Base-by-base conservation (phyloP, 2,888 invertebrate genomes). In the Cremastinae sp. region DNA sequence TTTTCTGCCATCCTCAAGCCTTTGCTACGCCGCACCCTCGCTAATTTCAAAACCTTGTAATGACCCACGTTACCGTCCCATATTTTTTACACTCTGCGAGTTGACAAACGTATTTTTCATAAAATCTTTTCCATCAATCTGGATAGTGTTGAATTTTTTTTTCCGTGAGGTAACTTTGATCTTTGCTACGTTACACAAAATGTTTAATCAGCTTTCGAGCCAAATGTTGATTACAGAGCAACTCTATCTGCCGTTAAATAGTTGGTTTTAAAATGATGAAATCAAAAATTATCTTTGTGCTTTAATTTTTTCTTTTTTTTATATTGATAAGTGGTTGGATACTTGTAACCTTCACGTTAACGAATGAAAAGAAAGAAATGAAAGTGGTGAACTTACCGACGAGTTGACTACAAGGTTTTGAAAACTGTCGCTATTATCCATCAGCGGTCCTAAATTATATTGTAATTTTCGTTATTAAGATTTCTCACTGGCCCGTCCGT, bases 391-490 rank as follows among this genome's bases (percentile, higher is more conserved):
- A 87, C 85, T 86, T 87, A 87, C 86, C 86, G 66, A 83, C 71
- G 72, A 83, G 74, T 79, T 83, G 80, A 80, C 81, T 85, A 84
- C 83, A 86, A 85, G 84, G 81, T 85, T 85, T 86, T 83, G 81
- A 85, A 86, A 41, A 84, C 82, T 83, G 82, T 82, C 82, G 80
- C 73, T 82, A 83, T 37, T 39, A 22, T 84, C 79, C 86, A 77
- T 80, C 81, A 84, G 71, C 78, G 78, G 80, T 81, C 79, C 81
- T 84, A 83, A 74, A 79, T 78, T 51, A 41, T 59, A 49, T n/a
- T 12, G 41, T 35, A n/a, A 65, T 79, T 35, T 56, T 20, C 8
- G 3, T 64, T 49, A 43, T 59, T 61, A 41, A 3, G 35, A 51
- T 28, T 39, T 12, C 70, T 80, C 78, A 74, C 65, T 79, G 81